Conservation (phyloP, 1,140 invertebrate species). For the Drosophila auraria region DNA sequence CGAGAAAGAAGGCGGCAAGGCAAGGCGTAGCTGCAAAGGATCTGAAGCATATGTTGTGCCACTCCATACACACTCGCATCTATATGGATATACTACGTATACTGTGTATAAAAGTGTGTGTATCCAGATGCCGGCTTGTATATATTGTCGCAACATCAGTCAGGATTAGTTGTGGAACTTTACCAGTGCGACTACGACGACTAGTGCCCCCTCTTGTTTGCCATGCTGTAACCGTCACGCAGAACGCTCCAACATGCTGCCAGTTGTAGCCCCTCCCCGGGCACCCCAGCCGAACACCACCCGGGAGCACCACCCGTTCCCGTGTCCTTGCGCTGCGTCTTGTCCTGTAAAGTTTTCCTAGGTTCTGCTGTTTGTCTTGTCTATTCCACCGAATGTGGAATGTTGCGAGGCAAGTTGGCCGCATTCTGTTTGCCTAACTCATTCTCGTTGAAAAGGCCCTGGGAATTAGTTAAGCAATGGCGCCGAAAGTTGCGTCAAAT, state of each 20-base stretch:
- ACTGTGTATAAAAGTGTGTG: conserved; percentile 46
- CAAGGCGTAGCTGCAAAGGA: conserved; percentile 77
- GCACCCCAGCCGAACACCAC: background rate
- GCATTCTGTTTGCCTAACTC: conserved; percentile 62
- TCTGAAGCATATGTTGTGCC: conserved; percentile 74
- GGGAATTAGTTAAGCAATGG: conserved; percentile 70
- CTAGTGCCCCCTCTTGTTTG: conserved; percentile 69
- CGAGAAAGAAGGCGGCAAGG: conserved; percentile 51
- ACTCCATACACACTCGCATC: conserved; percentile 30
- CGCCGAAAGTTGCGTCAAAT: conserved; percentile 40
- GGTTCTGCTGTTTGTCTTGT: conserved; percentile 62
- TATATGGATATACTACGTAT: conserved; percentile 24
- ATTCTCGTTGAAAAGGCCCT: conserved; percentile 52
- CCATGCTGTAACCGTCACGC: conserved; percentile 79
- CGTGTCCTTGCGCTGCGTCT: conserved; percentile 76
- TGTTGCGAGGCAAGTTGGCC: conserved; percentile 59
- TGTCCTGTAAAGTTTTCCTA: conserved; percentile 73
- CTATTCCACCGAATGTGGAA: conserved; percentile 49
- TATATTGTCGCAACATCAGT: conserved; percentile 82
- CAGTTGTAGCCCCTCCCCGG: conserved; percentile 44
- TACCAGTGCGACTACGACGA: conserved; percentile 62
- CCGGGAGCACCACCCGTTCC: conserved; percentile 26
- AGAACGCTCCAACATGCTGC: conserved; percentile 75
- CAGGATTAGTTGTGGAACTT: conserved; percentile 81
- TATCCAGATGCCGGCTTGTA: conserved; percentile 60